Evolutionary conservation across 2,888 invertebrate species (phyloP).

Genomic region (Dascillus cervinus): DNA sequence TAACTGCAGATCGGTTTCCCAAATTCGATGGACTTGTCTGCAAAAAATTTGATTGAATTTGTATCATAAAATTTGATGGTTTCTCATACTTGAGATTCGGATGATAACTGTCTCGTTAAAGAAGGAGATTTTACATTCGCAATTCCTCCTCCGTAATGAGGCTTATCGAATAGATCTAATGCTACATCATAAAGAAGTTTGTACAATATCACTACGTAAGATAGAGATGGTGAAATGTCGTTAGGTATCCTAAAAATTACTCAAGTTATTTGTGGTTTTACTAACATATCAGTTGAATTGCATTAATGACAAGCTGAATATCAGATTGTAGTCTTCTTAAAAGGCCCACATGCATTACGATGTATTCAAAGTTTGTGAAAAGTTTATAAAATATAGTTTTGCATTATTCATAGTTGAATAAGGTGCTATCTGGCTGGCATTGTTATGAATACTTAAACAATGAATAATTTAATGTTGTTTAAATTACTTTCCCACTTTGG

Average conservation of each 20-base stretch:
- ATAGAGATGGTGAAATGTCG: conserved; percentile 67
- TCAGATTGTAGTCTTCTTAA: too few relatives aligned
- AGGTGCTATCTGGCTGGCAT: too few relatives aligned
- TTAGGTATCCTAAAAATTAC: conserved; percentile 53
- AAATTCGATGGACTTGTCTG: conserved; percentile 17
- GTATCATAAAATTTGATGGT: conserved; percentile 32
- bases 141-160: conserved; percentile 58
- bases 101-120: conserved; percentile 53
- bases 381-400: too few relatives aligned
- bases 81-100: conserved; percentile 47
- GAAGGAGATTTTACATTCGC: conserved; percentile 59
- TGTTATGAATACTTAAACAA: too few relatives aligned
- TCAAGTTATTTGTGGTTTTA: too few relatives aligned
- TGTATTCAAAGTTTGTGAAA: too few relatives aligned
- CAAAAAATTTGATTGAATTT: conserved; percentile 3
- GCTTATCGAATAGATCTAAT: conserved; percentile 90
- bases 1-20: conserved; percentile 52
- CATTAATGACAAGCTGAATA: too few relatives aligned
- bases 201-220: conserved; percentile 78
- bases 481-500: too few relatives aligned
- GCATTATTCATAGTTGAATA: too few relatives aligned
- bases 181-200: conserved; percentile 91
- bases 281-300: too few relatives aligned
- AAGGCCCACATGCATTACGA: too few relatives aligned
- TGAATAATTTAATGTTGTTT: too few relatives aligned